A percentile compares a stretch with the other conserved stretches of the same genome.
These are phyloP conservation scores for Phymanthus crucifer DNA, from an alignment of 92 coral and sea anemone species.

Conservation along the genomic window DNA sequence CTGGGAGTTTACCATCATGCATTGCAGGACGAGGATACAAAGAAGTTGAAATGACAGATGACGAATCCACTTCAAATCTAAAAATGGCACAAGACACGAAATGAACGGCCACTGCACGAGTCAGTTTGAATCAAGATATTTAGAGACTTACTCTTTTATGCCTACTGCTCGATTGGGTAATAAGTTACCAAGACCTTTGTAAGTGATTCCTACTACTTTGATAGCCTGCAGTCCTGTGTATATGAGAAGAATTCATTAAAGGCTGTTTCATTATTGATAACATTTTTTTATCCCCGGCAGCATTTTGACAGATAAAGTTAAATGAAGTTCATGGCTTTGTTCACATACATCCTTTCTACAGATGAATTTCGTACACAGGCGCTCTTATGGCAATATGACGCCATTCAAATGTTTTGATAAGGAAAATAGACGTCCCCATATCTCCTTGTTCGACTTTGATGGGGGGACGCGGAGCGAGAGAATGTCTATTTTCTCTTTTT, in stretches of 20 bases:
- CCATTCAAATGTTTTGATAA: too few species aligned
- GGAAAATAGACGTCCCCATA: too few species aligned
- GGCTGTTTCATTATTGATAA: neutral
- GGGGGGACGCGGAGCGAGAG: too few species aligned
- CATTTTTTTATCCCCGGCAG: too few species aligned
- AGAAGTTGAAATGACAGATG: conserved; percentile 67
- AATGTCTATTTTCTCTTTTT: too few species aligned
- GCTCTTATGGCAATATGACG: too few species aligned
- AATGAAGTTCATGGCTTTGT: too few species aligned
- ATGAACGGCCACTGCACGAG: neutral
- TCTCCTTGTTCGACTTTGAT: too few species aligned
- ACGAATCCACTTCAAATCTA: conserved; percentile 68
- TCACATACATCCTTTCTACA: too few species aligned
- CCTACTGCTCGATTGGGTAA: conserved; percentile 83
- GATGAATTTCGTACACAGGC: too few species aligned
- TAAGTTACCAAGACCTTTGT: conserved; percentile 62
- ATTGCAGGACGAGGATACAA: conserved; percentile 56
- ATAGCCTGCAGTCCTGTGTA: conserved; percentile 53
- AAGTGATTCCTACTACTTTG: conserved; percentile 57
- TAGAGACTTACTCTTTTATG: conserved; percentile 51
- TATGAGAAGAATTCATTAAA: neutral
- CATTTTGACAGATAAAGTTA: too few species aligned
- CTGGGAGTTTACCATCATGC: conserved; percentile 66
- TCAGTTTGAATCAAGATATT: neutral
- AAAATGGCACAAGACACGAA: neutral